phyloP scores from a whole-genome alignment of 1,140 invertebrate species.

The Rhyzopertha dominica region DNA sequence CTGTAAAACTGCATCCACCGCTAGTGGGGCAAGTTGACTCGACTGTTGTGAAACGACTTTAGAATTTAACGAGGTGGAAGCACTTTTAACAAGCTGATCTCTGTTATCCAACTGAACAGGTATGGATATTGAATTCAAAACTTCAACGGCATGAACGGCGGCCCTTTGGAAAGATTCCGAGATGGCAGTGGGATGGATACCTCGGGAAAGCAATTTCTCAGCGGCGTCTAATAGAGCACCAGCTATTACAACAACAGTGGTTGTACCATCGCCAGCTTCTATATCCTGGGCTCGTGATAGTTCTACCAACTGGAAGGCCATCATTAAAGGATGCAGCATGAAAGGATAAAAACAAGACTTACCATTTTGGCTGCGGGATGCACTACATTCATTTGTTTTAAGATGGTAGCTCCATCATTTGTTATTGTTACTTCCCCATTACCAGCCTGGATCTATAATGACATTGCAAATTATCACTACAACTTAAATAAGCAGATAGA shows the following conservation, averaged over 20 bases:
- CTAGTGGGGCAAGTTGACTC: slow-evolving; percentile 88
- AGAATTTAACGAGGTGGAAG: slow-evolving; percentile 95
- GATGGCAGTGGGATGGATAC: slow-evolving; percentile 96
- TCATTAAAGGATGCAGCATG: background rate
- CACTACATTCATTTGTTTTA: slow-evolving; percentile 98
- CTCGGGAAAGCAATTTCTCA: slow-evolving; percentile 86
- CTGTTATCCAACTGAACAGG: slow-evolving; percentile 85
- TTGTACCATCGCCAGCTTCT: slow-evolving; percentile 99
- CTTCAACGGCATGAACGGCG: slow-evolving; percentile 72
- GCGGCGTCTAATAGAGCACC: slow-evolving; percentile 93
- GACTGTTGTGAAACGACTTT: slow-evolving; percentile 99
- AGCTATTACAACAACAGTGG: slow-evolving; percentile 93
- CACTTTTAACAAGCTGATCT: slow-evolving; percentile 86
- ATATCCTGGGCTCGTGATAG: slow-evolving; percentile 97
- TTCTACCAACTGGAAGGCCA: slow-evolving; percentile 77
- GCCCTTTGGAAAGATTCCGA: slow-evolving; percentile 96
- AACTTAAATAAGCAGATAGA: slow-evolving; percentile 5
- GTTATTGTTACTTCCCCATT: slow-evolving; percentile 99
- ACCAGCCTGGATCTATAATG: slow-evolving; percentile 80
- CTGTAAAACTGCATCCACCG: slow-evolving; percentile 93
- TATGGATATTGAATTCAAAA: slow-evolving; percentile 80
- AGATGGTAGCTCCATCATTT: slow-evolving; percentile 99
- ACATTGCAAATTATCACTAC: slow-evolving; percentile 15
- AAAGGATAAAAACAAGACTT: slow-evolving; percentile 30
- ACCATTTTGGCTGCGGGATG: slow-evolving; percentile 99